phyloP scores from a whole-genome alignment of 2,797 vertebrate species.

The Poeciliopsis presidionis region DNA sequence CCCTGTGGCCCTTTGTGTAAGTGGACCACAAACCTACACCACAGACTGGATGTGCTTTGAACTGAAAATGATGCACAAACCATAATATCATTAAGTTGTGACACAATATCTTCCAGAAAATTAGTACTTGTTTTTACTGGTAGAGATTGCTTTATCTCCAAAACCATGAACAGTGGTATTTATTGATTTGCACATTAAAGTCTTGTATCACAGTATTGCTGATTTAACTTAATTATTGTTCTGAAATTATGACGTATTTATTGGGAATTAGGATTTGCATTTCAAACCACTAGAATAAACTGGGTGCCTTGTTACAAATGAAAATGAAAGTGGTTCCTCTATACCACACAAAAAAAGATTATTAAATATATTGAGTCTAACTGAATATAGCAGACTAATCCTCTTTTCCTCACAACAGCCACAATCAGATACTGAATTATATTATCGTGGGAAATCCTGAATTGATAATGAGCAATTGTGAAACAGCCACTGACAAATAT shows the following conservation, averaged over 20 bases:
- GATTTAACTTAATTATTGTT: neutral
- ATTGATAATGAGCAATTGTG: constrained; percentile 12
- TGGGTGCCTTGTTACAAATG: neutral
- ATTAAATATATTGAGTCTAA: constrained; percentile 14
- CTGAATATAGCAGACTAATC: constrained; percentile 9
- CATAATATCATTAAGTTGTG: constrained; percentile 26
- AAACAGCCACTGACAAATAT: constrained; percentile 8
- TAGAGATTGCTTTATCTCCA: neutral
- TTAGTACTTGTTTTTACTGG: constrained; percentile 27
- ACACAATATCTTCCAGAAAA: constrained; percentile 28
- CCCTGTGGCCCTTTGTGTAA: constrained; percentile 25
- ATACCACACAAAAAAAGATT: constrained; percentile 10
- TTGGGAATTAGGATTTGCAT: neutral
- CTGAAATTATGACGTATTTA: neutral
- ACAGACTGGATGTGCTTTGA: constrained; percentile 31
- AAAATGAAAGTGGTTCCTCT: constrained; percentile 3
- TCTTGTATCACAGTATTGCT: neutral
- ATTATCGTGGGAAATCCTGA: constrained; percentile 1
- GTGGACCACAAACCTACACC: constrained; percentile 27
- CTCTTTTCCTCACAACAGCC: constrained; percentile 13
- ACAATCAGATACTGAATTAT: neutral
- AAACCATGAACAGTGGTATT: neutral
- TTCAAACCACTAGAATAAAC: neutral
- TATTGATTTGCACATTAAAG: neutral
- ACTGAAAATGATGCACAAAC: constrained; percentile 34